Evolutionary conservation across 2,888 invertebrate species (phyloP).

Genomic region (Muschampia plurimacula): DNA sequence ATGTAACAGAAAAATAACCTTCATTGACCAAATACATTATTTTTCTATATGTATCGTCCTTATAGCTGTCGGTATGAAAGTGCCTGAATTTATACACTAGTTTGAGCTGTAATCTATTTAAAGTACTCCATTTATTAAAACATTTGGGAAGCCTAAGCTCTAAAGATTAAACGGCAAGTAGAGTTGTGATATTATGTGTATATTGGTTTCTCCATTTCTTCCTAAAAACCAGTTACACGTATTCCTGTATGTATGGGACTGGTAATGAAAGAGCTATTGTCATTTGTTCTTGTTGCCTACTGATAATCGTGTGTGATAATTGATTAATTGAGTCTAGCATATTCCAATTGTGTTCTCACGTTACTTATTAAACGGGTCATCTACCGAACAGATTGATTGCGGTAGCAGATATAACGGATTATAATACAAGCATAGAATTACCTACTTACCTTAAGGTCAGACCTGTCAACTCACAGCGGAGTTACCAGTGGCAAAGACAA

Average conservation of each 20-base stretch:
- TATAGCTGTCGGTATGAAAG: no score
- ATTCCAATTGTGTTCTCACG: constrained; percentile 37
- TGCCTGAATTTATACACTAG: no score
- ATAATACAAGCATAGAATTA: constrained; percentile 28
- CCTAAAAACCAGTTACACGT: no score
- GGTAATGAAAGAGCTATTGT: background rate
- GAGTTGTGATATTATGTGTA: no score
- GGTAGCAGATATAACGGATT: constrained; percentile 34
- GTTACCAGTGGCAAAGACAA: constrained; percentile 30
- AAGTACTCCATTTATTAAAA: no score
- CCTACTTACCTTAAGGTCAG: constrained; percentile 30
- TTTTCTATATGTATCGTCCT: no score
- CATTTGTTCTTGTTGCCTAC: background rate
- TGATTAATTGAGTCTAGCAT: constrained; percentile 21
- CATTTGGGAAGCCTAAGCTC: no score
- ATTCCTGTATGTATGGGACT: background rate
- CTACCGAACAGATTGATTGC: constrained; percentile 25
- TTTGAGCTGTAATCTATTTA: no score
- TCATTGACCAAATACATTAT: no score
- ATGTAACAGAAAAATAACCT: no score
- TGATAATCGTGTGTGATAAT: constrained; percentile 2
- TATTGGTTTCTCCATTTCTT: no score
- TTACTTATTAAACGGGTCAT: constrained; percentile 36
- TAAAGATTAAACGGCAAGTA: no score
- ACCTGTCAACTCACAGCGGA: constrained; percentile 26